phyloP scores from a whole-genome alignment of 2,888 invertebrate species.

The Siphlonurus alternatus region DNA sequence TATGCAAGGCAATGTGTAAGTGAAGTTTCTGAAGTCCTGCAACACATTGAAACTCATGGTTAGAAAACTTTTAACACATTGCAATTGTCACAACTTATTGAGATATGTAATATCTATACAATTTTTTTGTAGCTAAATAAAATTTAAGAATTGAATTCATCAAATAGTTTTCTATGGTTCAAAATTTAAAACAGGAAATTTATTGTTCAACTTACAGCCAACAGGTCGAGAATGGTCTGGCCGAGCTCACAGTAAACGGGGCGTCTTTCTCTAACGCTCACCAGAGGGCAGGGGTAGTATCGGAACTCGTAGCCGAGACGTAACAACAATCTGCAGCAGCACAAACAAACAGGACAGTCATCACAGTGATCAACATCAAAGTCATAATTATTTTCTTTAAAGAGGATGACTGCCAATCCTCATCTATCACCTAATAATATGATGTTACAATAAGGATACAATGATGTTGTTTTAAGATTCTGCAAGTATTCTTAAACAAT shows the following conservation, averaged over 20 bases:
- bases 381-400: too few species aligned
- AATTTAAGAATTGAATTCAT: neutral
- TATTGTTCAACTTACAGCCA: constrained; percentile 51
- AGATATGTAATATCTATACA: neutral
- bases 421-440: too few species aligned
- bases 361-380: too few species aligned
- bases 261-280: constrained; percentile 56
- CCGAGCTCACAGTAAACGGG: constrained; percentile 73
- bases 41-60: constrained; percentile 14
- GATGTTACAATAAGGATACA: too few species aligned
- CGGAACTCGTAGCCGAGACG: constrained; percentile 70
- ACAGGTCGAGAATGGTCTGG: constrained; percentile 71
- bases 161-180: too few species aligned
- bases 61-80: constrained; percentile 6
- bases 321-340: constrained; percentile 49
- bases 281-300: constrained; percentile 70
- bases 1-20: constrained; percentile 60
- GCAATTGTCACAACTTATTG: neutral
- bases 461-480: too few species aligned
- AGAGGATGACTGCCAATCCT: too few species aligned
- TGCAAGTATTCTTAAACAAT: too few species aligned
- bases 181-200: too few species aligned
- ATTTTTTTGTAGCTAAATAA: neutral
- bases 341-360: too few species aligned
- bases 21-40: constrained; percentile 65